Evolutionary conservation across 2,888 invertebrate species (phyloP), one percentile per base, ranked within the genome.

Genomic region (Allacma fusca): DNA sequence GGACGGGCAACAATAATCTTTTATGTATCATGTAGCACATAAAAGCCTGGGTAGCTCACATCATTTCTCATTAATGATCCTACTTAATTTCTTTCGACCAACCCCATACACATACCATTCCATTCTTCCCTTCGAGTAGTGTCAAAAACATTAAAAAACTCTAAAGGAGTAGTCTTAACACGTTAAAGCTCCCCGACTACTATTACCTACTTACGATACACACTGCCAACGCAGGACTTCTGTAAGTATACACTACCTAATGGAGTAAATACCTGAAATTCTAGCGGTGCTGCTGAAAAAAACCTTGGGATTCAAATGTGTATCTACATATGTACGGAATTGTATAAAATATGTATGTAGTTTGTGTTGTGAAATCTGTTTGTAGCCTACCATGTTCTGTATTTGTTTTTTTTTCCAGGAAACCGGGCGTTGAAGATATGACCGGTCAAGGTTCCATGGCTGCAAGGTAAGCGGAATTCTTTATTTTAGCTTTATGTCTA

Each of bases 361-460:
- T n/a, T n/a, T n/a, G n/a, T n/a, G n/a, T n/a, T 23, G 43, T 70
- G 34, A 21, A 34, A 43, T 40, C 28, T 68, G 1, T 19, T 12
- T 40, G n/a, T 34, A 70, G 50, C 19, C 4, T 9, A 5, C 13
- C 16, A 72, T 50, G 64, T 65, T 78, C 29, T 62, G 67, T 77
- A n/a, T n/a, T 50, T 72, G 26, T 59, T 9, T 77, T 73, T 24
- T 67, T 67, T 81, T 82, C 28, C 68, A 82, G 81, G 75, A 83
- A 83, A 81, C 82, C 83, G 65, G 83, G 82, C 40, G 80, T 83
- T 75, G 82, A 82, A 73, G 83, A 83, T 76, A 82, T 83, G 83
- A 79, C 78, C 70, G 80, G 79, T 78, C 40, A 76, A 59, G 59
- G 50, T 13, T 69, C 80, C n/a, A 80, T 82, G 82, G 80, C 81